phyloP scores from a whole-genome alignment of 2,797 vertebrate genomes.

The Schizopygopsis pylzovi region DNA sequence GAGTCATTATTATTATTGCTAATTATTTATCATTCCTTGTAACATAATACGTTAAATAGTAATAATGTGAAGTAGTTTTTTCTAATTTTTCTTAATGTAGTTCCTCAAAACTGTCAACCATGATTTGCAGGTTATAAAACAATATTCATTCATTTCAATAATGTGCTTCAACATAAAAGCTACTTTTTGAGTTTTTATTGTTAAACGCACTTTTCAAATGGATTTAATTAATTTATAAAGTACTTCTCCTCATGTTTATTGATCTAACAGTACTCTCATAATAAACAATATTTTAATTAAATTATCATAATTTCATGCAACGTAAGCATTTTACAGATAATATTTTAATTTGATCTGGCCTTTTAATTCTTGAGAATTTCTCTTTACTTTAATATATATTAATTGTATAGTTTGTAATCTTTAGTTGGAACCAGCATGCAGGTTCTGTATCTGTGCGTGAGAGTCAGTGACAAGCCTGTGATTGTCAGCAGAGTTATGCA shows the following conservation, averaged over 20 bases:
- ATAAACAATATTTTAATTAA: neutral
- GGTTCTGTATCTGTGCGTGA: slow-evolving; percentile 64
- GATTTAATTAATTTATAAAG: neutral
- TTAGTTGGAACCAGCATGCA: neutral
- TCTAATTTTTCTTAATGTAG: too few species aligned
- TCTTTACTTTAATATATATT: neutral
- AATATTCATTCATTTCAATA: neutral
- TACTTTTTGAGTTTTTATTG: neutral
- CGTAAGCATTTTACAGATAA: neutral
- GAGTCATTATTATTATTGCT: too few species aligned
- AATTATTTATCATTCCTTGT: neutral
- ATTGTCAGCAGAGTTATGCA: slow-evolving; percentile 77
- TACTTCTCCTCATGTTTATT: neutral
- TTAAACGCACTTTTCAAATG: neutral
- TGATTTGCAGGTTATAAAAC: neutral
- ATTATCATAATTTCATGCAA: neutral
- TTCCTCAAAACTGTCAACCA: neutral
- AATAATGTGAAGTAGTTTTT: too few species aligned
- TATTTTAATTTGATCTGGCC: neutral
- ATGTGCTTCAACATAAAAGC: neutral
- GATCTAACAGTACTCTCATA: neutral
- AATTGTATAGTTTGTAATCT: neutral
- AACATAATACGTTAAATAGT: neutral
- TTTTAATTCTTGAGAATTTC: neutral
- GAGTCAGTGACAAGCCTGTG: slow-evolving; percentile 71